These are phyloP conservation scores for Tinea trinotella DNA, from an alignment of 2,888 invertebrate species.

Conservation along the genomic window DNA sequence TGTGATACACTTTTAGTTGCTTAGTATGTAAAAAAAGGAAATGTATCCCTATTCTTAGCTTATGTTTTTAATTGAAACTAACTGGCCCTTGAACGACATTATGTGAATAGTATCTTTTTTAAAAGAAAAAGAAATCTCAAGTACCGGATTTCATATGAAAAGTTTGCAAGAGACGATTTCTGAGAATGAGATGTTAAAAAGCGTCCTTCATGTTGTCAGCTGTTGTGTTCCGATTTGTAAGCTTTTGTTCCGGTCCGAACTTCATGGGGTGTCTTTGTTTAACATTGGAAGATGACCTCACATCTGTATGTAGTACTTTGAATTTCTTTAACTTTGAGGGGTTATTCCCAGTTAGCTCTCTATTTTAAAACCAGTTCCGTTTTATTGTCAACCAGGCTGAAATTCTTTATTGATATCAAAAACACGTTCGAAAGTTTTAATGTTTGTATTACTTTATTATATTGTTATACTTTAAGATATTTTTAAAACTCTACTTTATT, in stretches of 20 bases:
- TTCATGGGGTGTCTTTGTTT: not conserved
- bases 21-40: no score
- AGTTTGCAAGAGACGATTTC: not conserved
- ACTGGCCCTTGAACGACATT: no score
- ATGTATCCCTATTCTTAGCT: no score
- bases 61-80: no score
- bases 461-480: no score
- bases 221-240: slow-evolving; percentile 3
- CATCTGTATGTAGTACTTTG: not conserved
- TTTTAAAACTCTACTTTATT: no score
- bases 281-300: not conserved
- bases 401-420: slow-evolving; percentile 23
- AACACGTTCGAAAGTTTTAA: slow-evolving; percentile 21
- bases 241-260: slow-evolving; percentile 7
- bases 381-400: not conserved
- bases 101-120: slow-evolving; percentile 21
- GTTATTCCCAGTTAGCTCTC: not conserved
- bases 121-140: slow-evolving; percentile 19
- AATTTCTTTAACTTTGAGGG: not conserved
- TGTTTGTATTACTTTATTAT: no score
- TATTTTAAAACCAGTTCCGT: not conserved
- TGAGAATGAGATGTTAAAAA: slow-evolving; percentile 1
- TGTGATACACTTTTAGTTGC: no score
- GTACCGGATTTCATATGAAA: slow-evolving; percentile 3
- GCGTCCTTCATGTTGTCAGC: slow-evolving; percentile 4